Conservation (phyloP, 37 sponge, comb jelly and placozoan genomes). For the Ianthella basta region DNA sequence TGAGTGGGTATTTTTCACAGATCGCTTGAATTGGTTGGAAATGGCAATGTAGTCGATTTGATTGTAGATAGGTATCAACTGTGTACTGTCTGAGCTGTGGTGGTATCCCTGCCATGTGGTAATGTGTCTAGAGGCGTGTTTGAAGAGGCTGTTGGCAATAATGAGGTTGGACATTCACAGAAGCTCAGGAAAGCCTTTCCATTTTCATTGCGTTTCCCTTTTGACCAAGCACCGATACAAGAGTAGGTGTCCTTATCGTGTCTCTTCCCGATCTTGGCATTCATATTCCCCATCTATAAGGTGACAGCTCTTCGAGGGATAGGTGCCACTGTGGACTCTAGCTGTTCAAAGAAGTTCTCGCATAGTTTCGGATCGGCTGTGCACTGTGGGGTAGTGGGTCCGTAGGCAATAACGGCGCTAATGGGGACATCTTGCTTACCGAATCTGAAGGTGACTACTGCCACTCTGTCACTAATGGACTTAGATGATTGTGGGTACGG, state of each 20-base stretch:
- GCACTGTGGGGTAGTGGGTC: constrained; percentile 7
- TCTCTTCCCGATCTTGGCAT: constrained; percentile 24
- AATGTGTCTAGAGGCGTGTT: too few relatives aligned
- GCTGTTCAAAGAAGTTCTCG: neutral
- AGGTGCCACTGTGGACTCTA: neutral
- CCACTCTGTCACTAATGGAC: neutral
- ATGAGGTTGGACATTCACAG: too few relatives aligned
- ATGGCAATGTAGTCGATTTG: too few relatives aligned
- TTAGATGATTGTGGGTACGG: neutral
- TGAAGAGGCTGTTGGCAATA: too few relatives aligned
- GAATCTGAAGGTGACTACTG: neutral
- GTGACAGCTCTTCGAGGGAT: too few relatives aligned
- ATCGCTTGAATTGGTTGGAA: too few relatives aligned
- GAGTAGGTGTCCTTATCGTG: neutral
- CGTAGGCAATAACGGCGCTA: constrained; percentile 10
- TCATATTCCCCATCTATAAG: constrained; percentile 16
- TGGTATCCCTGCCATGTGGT: too few relatives aligned
- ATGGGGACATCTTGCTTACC: constrained; percentile 1
- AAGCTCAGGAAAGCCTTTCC: too few relatives aligned
- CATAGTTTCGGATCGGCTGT: neutral
- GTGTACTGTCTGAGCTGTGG: too few relatives aligned
- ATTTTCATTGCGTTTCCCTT: neutral
- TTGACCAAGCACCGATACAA: neutral
- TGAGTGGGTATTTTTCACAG: too few relatives aligned
- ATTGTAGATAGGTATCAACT: too few relatives aligned